These are phyloP conservation scores for Nephrotoma appendiculata DNA, from an alignment of 2,888 invertebrate species.

Conservation along the genomic window DNA sequence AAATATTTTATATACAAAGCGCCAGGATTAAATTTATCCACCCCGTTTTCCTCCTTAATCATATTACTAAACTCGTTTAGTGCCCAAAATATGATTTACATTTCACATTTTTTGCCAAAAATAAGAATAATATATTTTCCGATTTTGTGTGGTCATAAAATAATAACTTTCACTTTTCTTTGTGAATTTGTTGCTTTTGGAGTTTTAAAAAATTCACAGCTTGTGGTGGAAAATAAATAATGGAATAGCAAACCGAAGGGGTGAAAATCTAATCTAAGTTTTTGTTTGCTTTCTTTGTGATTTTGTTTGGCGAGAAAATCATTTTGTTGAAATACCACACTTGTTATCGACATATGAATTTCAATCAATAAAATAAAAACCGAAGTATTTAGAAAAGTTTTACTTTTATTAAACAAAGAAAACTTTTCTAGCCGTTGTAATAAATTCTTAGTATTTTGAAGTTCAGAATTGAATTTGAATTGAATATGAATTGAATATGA, in stretches of 20 bases:
- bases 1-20: not conserved
- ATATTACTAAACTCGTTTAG: not conserved
- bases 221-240: not conserved
- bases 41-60: not conserved
- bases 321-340: not conserved
- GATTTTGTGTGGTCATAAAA: not conserved
- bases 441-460: not conserved
- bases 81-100: not conserved
- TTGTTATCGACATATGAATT: not conserved
- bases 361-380: not conserved
- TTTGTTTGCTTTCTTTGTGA: not conserved
- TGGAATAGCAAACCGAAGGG: not conserved
- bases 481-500: too few species aligned
- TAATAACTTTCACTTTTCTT: not conserved
- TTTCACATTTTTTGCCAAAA: not conserved
- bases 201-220: not conserved
- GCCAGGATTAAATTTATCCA: not conserved
- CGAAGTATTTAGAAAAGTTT: not conserved
- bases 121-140: not conserved
- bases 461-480: not conserved
- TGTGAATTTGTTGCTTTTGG: not conserved
- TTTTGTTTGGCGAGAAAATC: not conserved
- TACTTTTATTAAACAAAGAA: not conserved
- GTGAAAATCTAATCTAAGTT: not conserved
- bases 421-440: not conserved